Base-by-base conservation (phyloP, 1,140 invertebrate species). In the Scaptodrosophila lebanonensis region DNA sequence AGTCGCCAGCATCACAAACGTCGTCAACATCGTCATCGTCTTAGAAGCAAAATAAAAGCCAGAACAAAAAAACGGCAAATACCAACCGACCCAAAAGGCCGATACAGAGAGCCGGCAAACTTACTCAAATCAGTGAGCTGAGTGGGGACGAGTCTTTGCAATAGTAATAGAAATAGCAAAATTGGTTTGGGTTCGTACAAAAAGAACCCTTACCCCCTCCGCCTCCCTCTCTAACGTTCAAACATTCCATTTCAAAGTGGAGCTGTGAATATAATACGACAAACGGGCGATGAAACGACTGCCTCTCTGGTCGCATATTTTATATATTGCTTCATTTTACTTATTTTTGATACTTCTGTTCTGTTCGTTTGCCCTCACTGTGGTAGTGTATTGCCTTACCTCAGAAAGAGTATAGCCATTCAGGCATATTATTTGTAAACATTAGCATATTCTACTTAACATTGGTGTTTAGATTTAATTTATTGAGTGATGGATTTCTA, bases 81-180 rank as follows among this genome's bases (percentile, higher is more conserved):
- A 13, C 6, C 2, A 25, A 25, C n/a, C 3, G 22, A 25, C 22
- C 22, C 22, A 4, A n/a, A n/a, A 20, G 22, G 42, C 32, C 30
- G 11, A 11, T 35, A 17, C 13, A 18, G 16, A 16, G 38, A 38
- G 13, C 33, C 29, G 44, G 38, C 57, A 51, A 64, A 63, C 64
- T 65, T 82, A 77, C 64, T 68, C 73, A 68, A 77, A 54, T 79
- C 73, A 77, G 64, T 77, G 73, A 77, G 73, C 68, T 79, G 73
- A 73, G 54, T 44, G 44, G 58, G 52, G 20, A 32, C 52, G 60
- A 68, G 59, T 73, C 72, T 63, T 76, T n/a, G n/a, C n/a, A n/a
- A n/a, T n/a, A n/a, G n/a, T n/a, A n/a, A n/a, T n/a, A n/a, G n/a
- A n/a, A n/a, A n/a, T n/a, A n/a, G n/a, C n/a, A n/a, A 72, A 77